Base-by-base conservation (phyloP, 2,113 vertebrate species). In the Cyanocitta stelleri region DNA sequence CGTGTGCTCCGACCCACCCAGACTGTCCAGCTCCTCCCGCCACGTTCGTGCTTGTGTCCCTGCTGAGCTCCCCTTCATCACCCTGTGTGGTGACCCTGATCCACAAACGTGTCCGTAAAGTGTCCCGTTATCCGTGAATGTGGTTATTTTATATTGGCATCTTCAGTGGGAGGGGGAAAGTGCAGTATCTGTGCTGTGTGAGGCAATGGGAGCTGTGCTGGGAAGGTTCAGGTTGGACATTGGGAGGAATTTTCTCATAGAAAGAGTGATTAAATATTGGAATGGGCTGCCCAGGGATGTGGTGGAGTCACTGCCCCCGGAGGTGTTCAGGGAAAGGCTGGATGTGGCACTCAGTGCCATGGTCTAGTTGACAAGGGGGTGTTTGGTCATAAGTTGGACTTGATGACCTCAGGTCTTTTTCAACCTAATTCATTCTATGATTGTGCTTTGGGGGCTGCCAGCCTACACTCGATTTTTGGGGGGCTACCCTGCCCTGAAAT, bases 51-150 rank as follows among this genome's bases (percentile, higher is more conserved):
- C 48, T 43, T 3, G 9, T 13, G 43, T 24, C 46, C 22, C 21
- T 43, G 16, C 56, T 1, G 22, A 62, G 33, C 18, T 71, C 54
- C 46, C 14, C 24, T 48, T 19, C 8, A 8, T 8, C 13, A 0
- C 29, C 11, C 3, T 3, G 2, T 0, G 11, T 10, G 30, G 27
- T 0, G 2, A 30, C 23, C 35, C n/a, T 7, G 10, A 21, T 61
- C 51, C 48, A 41, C 16, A 33, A 23, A 52, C 16, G 10, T 32
- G 58, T 7, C 58, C 58, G 4, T 11, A 32, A 41, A 56, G 8
- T 0, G 20, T 49, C 41, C 44, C 49, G 18, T 1, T 5, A 24
- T 8, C 59, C 51, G 5, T 22, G 62, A 80, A 69, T 3, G 13
- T 24, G 7, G 6, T 33, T 66, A 14, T 46, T 93, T 77, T 24